These are phyloP conservation scores for Avahi laniger DNA, from an alignment of 2,797 vertebrate species.

Conservation along the genomic window DNA sequence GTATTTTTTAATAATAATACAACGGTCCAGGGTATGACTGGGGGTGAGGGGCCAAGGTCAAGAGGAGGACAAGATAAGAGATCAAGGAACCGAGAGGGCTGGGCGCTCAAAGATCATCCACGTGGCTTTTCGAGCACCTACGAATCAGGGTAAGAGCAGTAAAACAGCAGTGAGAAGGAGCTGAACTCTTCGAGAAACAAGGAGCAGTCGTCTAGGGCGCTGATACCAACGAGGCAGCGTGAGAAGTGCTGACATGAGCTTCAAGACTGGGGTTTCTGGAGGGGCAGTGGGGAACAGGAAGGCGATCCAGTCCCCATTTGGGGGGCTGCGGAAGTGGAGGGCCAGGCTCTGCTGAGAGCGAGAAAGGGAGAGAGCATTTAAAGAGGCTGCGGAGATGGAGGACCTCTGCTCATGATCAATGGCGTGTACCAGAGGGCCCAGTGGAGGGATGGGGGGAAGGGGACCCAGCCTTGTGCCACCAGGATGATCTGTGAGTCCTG, in stretches of 20 bases:
- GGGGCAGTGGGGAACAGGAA: background rate
- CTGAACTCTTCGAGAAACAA: background rate
- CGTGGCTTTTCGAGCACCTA: background rate
- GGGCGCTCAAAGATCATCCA: background rate
- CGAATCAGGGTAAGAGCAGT: background rate
- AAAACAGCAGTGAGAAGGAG: no score
- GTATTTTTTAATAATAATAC: background rate
- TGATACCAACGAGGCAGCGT: background rate
- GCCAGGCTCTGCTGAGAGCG: background rate
- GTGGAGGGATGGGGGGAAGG: background rate
- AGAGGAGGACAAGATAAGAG: background rate
- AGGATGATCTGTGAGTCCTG: no score
- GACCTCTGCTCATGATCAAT: background rate
- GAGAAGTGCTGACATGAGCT: background rate
- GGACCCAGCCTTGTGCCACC: background rate
- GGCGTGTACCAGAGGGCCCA: rapidly evolving
- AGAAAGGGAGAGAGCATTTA: background rate
- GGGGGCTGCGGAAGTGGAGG: background rate
- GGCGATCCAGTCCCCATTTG: no score
- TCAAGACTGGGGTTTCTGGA: background rate
- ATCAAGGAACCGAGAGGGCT: no score
- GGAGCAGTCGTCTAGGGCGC: background rate
- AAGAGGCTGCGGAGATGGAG: background rate
- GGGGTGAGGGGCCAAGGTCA: background rate
- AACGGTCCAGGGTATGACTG: background rate